Evolutionary conservation across 2,797 vertebrate genomes (phyloP).

Genomic region (Prionace glauca): DNA sequence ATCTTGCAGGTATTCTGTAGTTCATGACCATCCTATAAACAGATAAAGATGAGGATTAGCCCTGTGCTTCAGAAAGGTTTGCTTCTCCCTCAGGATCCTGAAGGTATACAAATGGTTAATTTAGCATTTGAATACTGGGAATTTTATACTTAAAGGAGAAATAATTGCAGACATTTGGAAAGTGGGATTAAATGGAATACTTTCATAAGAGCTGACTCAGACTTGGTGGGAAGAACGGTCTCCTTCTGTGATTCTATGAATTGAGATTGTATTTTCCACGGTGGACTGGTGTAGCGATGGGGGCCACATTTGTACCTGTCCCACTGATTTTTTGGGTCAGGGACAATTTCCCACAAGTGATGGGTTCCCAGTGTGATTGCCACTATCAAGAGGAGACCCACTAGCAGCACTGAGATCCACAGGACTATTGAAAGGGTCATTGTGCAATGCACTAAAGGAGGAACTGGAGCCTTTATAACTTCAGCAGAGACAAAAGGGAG

Average conservation of each 20-base stretch:
- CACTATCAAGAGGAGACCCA: not conserved
- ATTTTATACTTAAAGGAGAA: not conserved
- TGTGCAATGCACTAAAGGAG: not conserved
- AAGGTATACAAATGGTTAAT: not conserved
- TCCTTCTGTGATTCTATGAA: not conserved
- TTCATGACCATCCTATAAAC: not conserved
- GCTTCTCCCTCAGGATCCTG: not conserved
- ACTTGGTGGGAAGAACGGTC: not conserved
- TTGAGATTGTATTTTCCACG: not conserved
- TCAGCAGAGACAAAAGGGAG: not conserved
- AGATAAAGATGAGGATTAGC: not conserved
- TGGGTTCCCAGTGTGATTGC: not conserved
- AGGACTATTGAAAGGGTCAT: not conserved
- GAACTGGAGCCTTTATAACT: not conserved
- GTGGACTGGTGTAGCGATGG: not conserved
- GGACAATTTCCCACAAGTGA: not conserved
- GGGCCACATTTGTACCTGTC: not conserved
- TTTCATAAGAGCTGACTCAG: not conserved
- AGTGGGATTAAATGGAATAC: not conserved
- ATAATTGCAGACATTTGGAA: not conserved
- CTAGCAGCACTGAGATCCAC: not conserved
- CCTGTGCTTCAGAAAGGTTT: not conserved
- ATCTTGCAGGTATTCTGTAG: not conserved
- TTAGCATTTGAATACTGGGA: not conserved
- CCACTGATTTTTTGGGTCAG: not conserved